Conservation (phyloP, 2,888 invertebrate genomes). For the Drosophila mimica region DNA sequence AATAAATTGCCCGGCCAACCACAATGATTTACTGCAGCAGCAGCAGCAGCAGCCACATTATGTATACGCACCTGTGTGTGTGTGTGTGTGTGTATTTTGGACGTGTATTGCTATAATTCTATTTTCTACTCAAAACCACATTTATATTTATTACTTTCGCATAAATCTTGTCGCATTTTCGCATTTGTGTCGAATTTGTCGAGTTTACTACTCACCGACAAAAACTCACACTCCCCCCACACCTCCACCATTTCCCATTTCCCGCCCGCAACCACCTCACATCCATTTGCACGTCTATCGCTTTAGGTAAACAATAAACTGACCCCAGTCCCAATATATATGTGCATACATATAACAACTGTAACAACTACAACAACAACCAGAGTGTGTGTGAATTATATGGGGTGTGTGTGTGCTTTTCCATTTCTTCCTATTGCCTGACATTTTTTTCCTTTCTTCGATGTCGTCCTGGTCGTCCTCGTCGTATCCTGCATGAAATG, state of each 20-base stretch:
- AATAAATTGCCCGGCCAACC: constrained; percentile 73
- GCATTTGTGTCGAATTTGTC: constrained; percentile 82
- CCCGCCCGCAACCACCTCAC: constrained; percentile 9
- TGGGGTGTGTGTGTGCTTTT: constrained; percentile 36
- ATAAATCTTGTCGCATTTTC: constrained; percentile 81
- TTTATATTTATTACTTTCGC: constrained; percentile 79
- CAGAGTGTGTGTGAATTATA: constrained; percentile 56
- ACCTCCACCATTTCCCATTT: neutral
- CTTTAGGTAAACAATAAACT: constrained; percentile 72
- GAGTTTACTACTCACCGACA: constrained; percentile 61
- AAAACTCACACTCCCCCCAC: neutral
- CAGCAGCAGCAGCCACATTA: constrained; percentile 37
- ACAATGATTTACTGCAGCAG: constrained; percentile 75
- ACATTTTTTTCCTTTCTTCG: neutral
- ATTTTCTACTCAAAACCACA: constrained; percentile 80
- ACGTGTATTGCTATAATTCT: constrained; percentile 75
- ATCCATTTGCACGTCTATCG: constrained; percentile 64
- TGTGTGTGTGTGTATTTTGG: constrained; percentile 22
- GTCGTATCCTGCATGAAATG: constrained; percentile 62
- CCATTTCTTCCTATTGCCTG: neutral
- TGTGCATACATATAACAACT: constrained; percentile 15
- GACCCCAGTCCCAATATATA: constrained; percentile 49
- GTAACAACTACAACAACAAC: constrained; percentile 12
- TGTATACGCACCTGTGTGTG: constrained; percentile 69
- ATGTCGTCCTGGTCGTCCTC: neutral